These are phyloP conservation scores for Drosophila nigrodunni DNA, from an alignment of 1,140 invertebrate genomes.

Conservation along the genomic window DNA sequence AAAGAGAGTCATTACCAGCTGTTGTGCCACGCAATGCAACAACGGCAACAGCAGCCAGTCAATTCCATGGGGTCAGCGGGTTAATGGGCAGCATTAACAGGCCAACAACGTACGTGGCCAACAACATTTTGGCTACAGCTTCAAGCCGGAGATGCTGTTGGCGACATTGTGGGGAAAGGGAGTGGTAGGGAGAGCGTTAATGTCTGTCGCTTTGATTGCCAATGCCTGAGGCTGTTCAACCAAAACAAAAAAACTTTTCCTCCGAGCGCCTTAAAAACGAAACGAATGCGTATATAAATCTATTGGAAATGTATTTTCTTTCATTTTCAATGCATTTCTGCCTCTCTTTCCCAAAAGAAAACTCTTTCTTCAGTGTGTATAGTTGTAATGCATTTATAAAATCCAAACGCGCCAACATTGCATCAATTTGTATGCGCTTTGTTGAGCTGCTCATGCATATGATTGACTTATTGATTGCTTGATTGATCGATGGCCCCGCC, in stretches of 20 bases:
- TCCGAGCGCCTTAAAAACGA: slow-evolving; percentile 38
- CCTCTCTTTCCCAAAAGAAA: no score
- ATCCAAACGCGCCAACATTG: slow-evolving; percentile 4
- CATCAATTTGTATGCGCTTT: slow-evolving; percentile 77
- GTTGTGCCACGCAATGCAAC: slow-evolving; percentile 61
- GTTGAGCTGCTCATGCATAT: slow-evolving; percentile 72
- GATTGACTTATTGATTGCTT: slow-evolving; percentile 82
- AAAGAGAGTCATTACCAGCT: slow-evolving; percentile 70
- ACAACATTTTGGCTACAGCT: slow-evolving; percentile 24
- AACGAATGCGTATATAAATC: slow-evolving; percentile 70
- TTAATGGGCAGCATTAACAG: slow-evolving; percentile 82
- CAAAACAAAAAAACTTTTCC: slow-evolving; percentile 52
- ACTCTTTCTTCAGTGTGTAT: slow-evolving; percentile 8
- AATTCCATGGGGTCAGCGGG: slow-evolving; percentile 68
- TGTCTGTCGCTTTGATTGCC: slow-evolving; percentile 80
- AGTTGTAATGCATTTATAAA: slow-evolving; percentile 29
- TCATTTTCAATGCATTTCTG: background rate
- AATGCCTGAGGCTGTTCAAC: slow-evolving; percentile 34
- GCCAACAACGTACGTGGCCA: slow-evolving; percentile 63
- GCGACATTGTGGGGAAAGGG: background rate
- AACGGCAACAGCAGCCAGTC: slow-evolving; percentile 47
- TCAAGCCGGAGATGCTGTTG: background rate
- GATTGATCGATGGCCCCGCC: slow-evolving; percentile 62
- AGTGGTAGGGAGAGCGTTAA: slow-evolving; percentile 38
- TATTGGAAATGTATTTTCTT: slow-evolving; percentile 58